These are phyloP conservation scores for Theristicus caerulescens DNA, from an alignment of 2,113 vertebrate genomes.

Conservation along the genomic window DNA sequence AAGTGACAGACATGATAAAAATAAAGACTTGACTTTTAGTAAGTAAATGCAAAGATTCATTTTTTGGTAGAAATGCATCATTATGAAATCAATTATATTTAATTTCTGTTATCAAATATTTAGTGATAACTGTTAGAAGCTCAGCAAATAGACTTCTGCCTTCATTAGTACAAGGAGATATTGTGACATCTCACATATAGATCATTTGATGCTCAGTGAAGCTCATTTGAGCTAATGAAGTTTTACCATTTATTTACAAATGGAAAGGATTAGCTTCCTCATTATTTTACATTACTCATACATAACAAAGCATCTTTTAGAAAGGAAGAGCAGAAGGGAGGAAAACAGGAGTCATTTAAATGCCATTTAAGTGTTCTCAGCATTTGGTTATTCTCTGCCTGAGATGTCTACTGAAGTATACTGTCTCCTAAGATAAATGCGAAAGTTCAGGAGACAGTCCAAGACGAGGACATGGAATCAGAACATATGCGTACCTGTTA, in stretches of 20 bases:
- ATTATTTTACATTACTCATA: background rate
- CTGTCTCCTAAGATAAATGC: background rate
- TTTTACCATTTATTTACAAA: background rate
- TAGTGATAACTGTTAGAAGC: background rate
- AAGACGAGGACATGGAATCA: background rate
- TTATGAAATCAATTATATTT: background rate
- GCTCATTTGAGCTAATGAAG: background rate
- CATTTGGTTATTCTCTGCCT: background rate
- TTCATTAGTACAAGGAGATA: background rate
- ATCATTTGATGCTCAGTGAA: background rate
- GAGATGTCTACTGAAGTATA: background rate
- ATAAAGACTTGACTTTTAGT: background rate
- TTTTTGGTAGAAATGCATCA: background rate
- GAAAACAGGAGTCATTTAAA: background rate
- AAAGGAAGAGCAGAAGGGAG: background rate
- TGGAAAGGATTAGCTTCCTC: background rate
- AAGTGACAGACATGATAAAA: background rate
- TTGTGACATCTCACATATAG: background rate
- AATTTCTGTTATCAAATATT: background rate
- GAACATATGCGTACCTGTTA: background rate
- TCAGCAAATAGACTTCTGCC: background rate
- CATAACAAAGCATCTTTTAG: background rate
- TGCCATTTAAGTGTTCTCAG: background rate
- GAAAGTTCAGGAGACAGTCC: background rate
- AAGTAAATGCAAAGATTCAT: background rate